These are phyloP conservation scores for Sterna hirundo DNA, from an alignment of 2,113 vertebrate species.

Conservation along the genomic window DNA sequence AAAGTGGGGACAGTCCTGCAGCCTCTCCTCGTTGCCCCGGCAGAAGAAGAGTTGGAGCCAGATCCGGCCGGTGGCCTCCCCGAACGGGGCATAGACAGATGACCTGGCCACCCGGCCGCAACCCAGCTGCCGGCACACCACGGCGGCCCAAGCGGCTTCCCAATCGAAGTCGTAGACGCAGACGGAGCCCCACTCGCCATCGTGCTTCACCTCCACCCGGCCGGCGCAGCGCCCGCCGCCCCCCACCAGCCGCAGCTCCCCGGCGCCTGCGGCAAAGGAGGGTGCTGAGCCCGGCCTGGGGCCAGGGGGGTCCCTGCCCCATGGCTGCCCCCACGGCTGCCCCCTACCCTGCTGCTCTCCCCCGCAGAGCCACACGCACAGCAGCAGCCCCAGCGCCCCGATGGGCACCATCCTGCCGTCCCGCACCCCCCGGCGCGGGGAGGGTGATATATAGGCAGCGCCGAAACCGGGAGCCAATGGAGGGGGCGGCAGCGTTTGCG, in stretches of 20 bases:
- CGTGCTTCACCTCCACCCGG: background rate
- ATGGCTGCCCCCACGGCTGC: background rate
- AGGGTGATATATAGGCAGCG: no score
- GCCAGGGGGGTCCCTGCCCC: background rate
- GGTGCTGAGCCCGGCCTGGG: background rate
- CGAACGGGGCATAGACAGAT: accelerated
- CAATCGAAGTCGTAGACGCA: background rate
- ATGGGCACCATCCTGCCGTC: no score
- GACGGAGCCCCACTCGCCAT: background rate
- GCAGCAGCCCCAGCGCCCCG: no score
- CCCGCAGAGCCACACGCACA: no score
- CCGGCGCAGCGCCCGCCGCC: slow-evolving; percentile 10
- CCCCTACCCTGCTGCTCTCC: background rate
- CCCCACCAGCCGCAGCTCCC: background rate
- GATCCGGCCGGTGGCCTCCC: background rate
- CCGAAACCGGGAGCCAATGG: no score
- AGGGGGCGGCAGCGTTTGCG: no score
- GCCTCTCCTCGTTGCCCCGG: accelerated
- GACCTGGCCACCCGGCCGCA: background rate
- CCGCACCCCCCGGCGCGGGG: no score
- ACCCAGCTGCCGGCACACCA: slow-evolving; percentile 26
- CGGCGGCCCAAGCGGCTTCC: accelerated
- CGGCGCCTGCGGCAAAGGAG: background rate
- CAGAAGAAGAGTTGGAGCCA: background rate
- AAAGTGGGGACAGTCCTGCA: accelerated